Evolutionary conservation across 2,113 vertebrate genomes (phyloP), one percentile per base, ranked within the genome.

Genomic region (Otolemur garnettii): DNA sequence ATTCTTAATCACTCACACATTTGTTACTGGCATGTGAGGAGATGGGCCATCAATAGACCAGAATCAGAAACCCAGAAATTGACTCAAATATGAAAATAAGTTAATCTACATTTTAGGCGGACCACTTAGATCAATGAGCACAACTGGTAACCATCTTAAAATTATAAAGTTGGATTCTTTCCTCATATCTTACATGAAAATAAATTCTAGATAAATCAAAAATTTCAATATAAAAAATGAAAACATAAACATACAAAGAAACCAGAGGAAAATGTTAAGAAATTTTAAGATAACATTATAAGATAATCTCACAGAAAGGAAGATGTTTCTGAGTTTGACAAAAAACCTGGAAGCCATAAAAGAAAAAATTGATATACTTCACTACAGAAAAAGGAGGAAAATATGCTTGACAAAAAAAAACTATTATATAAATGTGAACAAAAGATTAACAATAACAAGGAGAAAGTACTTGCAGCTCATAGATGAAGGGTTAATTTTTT

Each of bases 171-270:
- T 87, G 38, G 72, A 78, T 72, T 91, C 55, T 21, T 87, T 93
- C 82, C 55, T 91, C 35, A 72, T 33, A 74, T 24, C 35, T 93
- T 91, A n/a, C 22, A 60, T 84, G 55, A 87, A 91, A 84, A 87
- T 78, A 78, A 87, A 86, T 74, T 64, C 77, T 33, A 94, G 59
- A 60, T 94, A 35, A 38, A 69, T 87, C 19, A 69, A 62, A 87
- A 91, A n/a, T 62, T 81, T 77, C 87, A 45, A 13, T 55, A 55
- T 87, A 64, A 71, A 91, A 80, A 75, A n/a, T 62, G 69, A 87
- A 94, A 82, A 64, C 69, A 83, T 68, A 77, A 96, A 94, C 83
- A 60, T 90, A 45, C 77, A 71, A 87, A 91, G 60, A 84, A 92
- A 94, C 84, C 78, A 84, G 71, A 79, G 72, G 57, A 92, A 94